Base-by-base conservation (phyloP, 2,888 invertebrate genomes). In the Mantis religiosa region DNA sequence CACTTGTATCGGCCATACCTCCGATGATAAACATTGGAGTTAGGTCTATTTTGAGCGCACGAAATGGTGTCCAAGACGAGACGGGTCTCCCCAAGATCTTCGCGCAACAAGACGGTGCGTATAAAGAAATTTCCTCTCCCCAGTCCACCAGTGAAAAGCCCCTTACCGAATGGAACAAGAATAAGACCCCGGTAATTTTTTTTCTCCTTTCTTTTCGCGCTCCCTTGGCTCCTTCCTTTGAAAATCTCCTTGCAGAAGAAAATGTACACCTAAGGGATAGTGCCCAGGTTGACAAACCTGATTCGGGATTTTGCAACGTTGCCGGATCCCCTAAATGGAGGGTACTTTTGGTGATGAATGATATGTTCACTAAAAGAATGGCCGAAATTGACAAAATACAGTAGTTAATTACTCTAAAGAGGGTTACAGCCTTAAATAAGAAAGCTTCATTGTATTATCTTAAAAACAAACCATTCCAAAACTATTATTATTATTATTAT, bases 161-260 rank as follows among this genome's bases (percentile, higher is more conserved):
- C 27, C 47, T 47, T 85, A 47, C 54, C 54, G 54, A 71, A 71
- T 71, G 54, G 54, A 71, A 71, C 54, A 71, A 71, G 54, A 15
- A 15, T 85, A n/a, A 47, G 47, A 27, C 27, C 41, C 28, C 47
- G 85, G 47, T 85, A 54, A 28, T 54, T 81, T 86, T 86, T 86
- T 86, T 86, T 81, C 27, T 71, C 86, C 41, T n/a, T 85, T 41
- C 14, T 54, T 81, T 86, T 86, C 54, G 54, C 81, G 54, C 27
- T 81, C 86, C 86, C 28, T 86, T 30, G n/a, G 28, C 28, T 30
- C 81, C 28, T 86, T 86, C 86, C 86, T 86, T 86, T 86, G 28
- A 86, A 71, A 30, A 86, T 81, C 86, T 86, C n/a, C 81, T 86
- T 86, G 28, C 81, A 81, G 71, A 14, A 86, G 86, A 81, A 86